Evolutionary conservation across 2,113 vertebrate genomes (phyloP), one percentile per base, ranked within the genome.

Genomic region (Channa argus): DNA sequence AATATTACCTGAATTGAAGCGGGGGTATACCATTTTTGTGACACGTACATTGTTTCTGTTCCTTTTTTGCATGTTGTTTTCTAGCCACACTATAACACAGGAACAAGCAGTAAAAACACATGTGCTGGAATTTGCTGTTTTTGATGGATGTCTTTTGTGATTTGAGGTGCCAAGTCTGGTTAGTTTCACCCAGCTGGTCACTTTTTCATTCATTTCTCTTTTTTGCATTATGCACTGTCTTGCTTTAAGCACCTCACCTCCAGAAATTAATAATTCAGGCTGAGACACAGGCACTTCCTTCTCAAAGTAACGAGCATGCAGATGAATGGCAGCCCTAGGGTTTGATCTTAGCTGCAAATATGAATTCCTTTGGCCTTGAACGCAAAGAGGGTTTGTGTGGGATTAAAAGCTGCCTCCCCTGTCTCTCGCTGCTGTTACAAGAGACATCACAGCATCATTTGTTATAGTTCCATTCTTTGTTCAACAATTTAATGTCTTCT

Each of bases 141-240:
- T 78, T 85, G 77, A 91, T 65, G 49, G 76, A 86, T 80, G 60
- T 50, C 39, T 68, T 63, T 62, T 51, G 63, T 5, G 76, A 82
- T 80, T 77, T 65, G 36, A 65, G 12, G 65, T 45, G 72, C 71
- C 73, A 80, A 82, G 87, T 84, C 77, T 90, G 85, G 55, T 84
- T 86, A 71, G 69, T 84, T 81, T 90, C 80, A 87, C n/a, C 39
- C 62, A 51, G 24, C 79, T 79, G 79, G 79, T 84, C 79, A 83
- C 79, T 78, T 84, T 71, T 77, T 78, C 50, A 63, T 76, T 56
- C 34, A 41, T 66, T 63, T 46, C 39, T 54, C 51, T 50, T 52
- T 60, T 53, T 55, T 63, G 6, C 37, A 55, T 74, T 24, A 59
- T 44, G 11, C 63, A 68, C 52, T 13, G 53, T 69, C 61, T 74